phyloP scores from a whole-genome alignment of 2,888 invertebrate species.

The Dyspetes luteomarginatus region DNA sequence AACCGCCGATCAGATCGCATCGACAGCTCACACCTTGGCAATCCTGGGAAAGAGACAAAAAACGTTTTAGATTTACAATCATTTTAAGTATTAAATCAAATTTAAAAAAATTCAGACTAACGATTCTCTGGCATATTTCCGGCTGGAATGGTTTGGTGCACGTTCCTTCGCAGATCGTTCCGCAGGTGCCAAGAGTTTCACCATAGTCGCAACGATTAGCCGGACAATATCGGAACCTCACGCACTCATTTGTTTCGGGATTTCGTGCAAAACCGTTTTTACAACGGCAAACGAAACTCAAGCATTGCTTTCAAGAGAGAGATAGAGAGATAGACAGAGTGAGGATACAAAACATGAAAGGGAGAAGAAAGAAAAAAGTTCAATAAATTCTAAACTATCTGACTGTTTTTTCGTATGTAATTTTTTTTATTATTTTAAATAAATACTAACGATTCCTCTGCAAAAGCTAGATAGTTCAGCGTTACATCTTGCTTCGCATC shows the following conservation, averaged over 20 bases:
- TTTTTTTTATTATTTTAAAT: not conserved
- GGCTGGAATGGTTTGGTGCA: constrained; percentile 20
- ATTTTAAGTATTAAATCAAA: not conserved
- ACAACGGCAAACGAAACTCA: constrained; percentile 43
- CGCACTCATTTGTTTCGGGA: constrained; percentile 1
- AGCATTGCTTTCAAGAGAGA: constrained; percentile 19
- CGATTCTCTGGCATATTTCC: constrained; percentile 32
- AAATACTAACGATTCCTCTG: constrained; percentile 43
- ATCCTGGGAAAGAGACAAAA: constrained; percentile 12
- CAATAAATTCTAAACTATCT: not conserved
- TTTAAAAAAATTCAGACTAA: not conserved
- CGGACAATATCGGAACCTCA: constrained; percentile 19
- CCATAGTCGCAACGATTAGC: not conserved
- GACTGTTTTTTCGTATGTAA: not conserved
- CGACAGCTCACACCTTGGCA: constrained; percentile 27
- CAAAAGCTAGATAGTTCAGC: constrained; percentile 9
- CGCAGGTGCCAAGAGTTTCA: constrained; percentile 16
- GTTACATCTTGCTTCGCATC: constrained; percentile 45
- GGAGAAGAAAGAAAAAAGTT: not conserved
- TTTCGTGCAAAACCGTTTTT: constrained; percentile 35
- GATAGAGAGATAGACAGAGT: too few relatives aligned
- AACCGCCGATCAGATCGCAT: constrained; percentile 23
- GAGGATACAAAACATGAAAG: too few relatives aligned
- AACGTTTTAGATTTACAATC: not conserved
- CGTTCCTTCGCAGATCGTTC: constrained; percentile 33